Conservation (phyloP, 2,797 vertebrate species). For the Ataeniobius toweri region DNA sequence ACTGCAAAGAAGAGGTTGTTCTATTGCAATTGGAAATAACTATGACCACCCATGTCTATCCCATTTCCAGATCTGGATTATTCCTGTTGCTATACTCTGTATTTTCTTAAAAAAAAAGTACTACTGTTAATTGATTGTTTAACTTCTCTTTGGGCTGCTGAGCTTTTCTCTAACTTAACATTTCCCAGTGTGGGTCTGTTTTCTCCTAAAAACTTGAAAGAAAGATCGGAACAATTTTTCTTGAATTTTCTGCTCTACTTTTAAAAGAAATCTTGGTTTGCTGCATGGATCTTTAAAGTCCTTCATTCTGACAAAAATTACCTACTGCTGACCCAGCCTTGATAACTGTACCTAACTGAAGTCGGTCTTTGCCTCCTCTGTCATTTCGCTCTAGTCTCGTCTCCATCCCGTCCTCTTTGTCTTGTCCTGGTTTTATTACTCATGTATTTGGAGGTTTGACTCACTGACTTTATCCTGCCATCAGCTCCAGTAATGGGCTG, state of each 20-base stretch:
- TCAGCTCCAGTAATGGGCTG: conserved; percentile 83
- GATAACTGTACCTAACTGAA: not conserved
- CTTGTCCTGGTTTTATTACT: conserved; percentile 19
- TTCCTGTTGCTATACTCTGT: not conserved
- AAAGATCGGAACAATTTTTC: not conserved
- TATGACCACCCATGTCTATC: not conserved
- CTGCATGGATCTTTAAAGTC: conserved; percentile 7
- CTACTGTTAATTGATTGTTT: not conserved
- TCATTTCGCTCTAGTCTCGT: conserved; percentile 18
- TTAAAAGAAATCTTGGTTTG: conserved; percentile 1
- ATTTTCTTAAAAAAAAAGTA: not conserved
- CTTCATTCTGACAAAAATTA: conserved; percentile 9
- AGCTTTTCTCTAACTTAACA: conserved; percentile 15
- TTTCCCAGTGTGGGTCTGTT: not conserved
- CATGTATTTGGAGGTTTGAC: conserved; percentile 11
- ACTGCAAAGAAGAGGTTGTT: not conserved
- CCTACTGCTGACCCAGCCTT: not conserved
- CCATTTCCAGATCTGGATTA: not conserved
- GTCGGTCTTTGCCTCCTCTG: not conserved
- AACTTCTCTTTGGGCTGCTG: conserved; percentile 25
- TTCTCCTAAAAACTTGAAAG: not conserved
- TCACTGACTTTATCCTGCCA: conserved; percentile 24
- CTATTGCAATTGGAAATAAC: not conserved
- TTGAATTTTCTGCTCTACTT: conserved; percentile 3
- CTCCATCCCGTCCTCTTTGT: conserved; percentile 7